phyloP scores from a whole-genome alignment of 2,888 invertebrate species.

The Eupithecia centaureata region DNA sequence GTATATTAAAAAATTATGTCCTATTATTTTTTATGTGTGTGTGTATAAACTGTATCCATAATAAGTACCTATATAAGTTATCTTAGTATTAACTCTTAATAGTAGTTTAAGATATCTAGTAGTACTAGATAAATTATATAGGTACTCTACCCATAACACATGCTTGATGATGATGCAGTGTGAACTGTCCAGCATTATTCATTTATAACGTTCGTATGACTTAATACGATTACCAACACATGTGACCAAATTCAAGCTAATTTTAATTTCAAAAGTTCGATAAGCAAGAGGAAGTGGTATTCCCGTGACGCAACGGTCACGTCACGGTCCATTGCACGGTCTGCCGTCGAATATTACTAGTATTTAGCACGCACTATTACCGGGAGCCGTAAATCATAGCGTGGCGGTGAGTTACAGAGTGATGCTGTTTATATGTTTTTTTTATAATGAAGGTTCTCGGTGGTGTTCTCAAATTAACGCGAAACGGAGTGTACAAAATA shows the following conservation, averaged over 20 bases:
- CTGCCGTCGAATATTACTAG: slow-evolving; percentile 3
- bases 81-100: too few relatives aligned
- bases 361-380: slow-evolving; percentile 13
- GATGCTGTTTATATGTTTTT: slow-evolving; percentile 6
- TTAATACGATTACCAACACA: background rate
- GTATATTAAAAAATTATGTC: too few relatives aligned
- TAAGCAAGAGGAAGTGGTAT: background rate
- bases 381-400: slow-evolving; percentile 15
- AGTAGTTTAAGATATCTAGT: too few relatives aligned
- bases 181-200: too few relatives aligned
- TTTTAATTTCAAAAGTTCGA: background rate
- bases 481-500: background rate
- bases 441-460: too few relatives aligned
- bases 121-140: too few relatives aligned
- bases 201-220: background rate
- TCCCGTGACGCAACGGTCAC: slow-evolving; percentile 18
- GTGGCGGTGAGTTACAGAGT: slow-evolving; percentile 9
- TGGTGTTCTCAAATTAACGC: background rate
- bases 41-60: too few relatives aligned
- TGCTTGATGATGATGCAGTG: too few relatives aligned
- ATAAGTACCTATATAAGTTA: too few relatives aligned
- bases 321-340: background rate
- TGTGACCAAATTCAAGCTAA: background rate
- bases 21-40: too few relatives aligned
- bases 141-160: too few relatives aligned